phyloP scores from a whole-genome alignment of 1,140 invertebrate species.

The Homarus americanus region DNA sequence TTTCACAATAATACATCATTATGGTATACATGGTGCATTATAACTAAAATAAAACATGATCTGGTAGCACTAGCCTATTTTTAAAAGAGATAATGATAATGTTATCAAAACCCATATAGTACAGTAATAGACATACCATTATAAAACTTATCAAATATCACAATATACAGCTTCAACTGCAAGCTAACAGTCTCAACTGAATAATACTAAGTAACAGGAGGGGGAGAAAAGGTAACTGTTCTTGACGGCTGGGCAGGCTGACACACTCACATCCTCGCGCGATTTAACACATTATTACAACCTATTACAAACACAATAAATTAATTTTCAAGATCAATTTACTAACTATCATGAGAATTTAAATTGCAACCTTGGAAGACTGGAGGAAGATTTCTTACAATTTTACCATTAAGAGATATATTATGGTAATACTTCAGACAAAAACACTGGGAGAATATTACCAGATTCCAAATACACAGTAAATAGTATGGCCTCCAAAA shows the following conservation, averaged over 20 bases:
- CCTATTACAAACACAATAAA: too few species aligned
- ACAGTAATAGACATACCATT: slow-evolving; percentile 26
- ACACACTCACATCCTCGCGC: background rate
- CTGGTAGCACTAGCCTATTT: slow-evolving; percentile 51
- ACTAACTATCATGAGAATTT: background rate
- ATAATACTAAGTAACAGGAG: background rate
- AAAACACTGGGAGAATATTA: too few species aligned
- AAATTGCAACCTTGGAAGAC: background rate
- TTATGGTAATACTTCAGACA: too few species aligned
- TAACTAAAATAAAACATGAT: slow-evolving; percentile 66
- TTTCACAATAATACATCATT: slow-evolving; percentile 58
- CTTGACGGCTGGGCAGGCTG: background rate
- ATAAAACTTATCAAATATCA: slow-evolving; percentile 62
- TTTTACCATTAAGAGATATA: too few species aligned
- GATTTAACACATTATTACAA: background rate
- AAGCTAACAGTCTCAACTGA: background rate
- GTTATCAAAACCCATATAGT: slow-evolving; percentile 48
- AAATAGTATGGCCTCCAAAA: too few species aligned
- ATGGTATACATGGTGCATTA: slow-evolving; percentile 34
- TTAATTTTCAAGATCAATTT: background rate
- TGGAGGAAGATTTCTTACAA: background rate
- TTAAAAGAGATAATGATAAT: slow-evolving; percentile 32
- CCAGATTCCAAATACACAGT: too few species aligned
- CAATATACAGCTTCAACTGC: slow-evolving; percentile 18
- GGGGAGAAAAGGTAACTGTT: background rate